Conservation (phyloP, 2,113 vertebrate genomes). For the Neodon shergylaensis region DNA sequence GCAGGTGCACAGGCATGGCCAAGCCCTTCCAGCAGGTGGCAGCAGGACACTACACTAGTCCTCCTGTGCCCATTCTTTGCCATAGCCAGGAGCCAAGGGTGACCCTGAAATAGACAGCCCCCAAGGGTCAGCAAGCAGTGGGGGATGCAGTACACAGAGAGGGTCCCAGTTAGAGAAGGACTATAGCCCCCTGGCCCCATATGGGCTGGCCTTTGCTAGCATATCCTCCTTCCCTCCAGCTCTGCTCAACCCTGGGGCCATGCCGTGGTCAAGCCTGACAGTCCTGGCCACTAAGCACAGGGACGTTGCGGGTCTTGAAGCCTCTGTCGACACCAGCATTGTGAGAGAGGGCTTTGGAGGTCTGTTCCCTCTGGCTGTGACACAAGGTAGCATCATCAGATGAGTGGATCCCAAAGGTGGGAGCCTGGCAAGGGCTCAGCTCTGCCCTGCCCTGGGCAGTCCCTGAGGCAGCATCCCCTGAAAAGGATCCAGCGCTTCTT, state of each 20-base stretch:
- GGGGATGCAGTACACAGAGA: neutral
- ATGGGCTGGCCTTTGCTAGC: neutral
- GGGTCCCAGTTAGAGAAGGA: neutral
- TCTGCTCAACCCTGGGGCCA: neutral
- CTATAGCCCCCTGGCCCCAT: neutral
- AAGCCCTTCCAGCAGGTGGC: neutral
- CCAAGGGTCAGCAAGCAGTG: neutral
- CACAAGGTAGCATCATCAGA: neutral
- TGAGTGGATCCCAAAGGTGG: neutral
- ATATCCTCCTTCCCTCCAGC: neutral
- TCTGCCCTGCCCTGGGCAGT: neutral
- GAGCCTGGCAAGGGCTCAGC: neutral
- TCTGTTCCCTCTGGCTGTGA: neutral
- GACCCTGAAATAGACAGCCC: neutral
- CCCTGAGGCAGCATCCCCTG: too few relatives aligned
- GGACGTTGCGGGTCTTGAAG: neutral
- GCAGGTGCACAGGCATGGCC: neutral
- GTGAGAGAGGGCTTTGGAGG: neutral
- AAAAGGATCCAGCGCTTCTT: rapidly evolving
- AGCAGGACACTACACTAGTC: neutral
- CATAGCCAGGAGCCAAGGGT: neutral
- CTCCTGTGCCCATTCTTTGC: neutral
- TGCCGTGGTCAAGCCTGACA: rapidly evolving
- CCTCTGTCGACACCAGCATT: rapidly evolving
- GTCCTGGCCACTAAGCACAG: neutral